Percentiles rank a stretch among this genome's conserved stretches.
Evolutionary conservation across 30 jellyfish, hydroid and myxozoan genomes (phyloP).

Genomic region (Chrysaora quinquecirrha): DNA sequence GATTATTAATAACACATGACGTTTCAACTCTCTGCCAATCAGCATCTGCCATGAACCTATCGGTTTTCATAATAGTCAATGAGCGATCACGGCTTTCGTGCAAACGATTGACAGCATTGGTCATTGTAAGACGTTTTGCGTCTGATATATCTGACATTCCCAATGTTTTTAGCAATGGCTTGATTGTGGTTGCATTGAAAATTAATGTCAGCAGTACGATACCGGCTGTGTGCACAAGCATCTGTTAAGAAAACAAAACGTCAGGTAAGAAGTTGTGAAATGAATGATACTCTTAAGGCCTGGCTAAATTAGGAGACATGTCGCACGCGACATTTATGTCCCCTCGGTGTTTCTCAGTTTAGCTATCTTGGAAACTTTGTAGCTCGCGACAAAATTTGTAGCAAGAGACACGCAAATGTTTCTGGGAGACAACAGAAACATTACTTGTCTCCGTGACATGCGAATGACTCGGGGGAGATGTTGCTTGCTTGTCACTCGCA

Average conservation of each 20-base stretch:
- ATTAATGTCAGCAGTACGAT: slow-evolving; percentile 83
- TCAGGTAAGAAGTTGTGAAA: too few relatives aligned
- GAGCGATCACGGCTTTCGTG: slow-evolving; percentile 79
- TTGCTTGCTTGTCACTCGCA: too few relatives aligned
- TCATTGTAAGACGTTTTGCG: slow-evolving; percentile 89
- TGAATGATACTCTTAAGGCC: too few relatives aligned
- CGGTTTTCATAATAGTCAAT: slow-evolving; percentile 85
- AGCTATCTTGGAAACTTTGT: too few relatives aligned
- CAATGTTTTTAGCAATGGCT: slow-evolving; percentile 70
- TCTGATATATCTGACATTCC: slow-evolving; percentile 97
- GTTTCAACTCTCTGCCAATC: slow-evolving; percentile 87
- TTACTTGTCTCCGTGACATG: too few relatives aligned
- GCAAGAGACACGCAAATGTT: too few relatives aligned
- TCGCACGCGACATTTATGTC: too few relatives aligned
- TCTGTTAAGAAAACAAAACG: slow-evolving; percentile 44
- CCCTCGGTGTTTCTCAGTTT: too few relatives aligned
- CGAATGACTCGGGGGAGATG: too few relatives aligned
- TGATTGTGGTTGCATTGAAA: slow-evolving; percentile 82
- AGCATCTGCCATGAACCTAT: slow-evolving; percentile 93
- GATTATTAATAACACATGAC: slow-evolving; percentile 78
- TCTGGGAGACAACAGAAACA: too few relatives aligned
- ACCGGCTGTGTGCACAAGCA: slow-evolving; percentile 92
- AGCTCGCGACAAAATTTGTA: too few relatives aligned
- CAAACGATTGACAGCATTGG: slow-evolving; percentile 81
- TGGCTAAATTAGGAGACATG: too few relatives aligned